A percentile compares a stretch with the other conserved stretches of the same genome.
phyloP scores from a whole-genome alignment of 2,888 invertebrate genomes.

The Electrophaes corylata region DNA sequence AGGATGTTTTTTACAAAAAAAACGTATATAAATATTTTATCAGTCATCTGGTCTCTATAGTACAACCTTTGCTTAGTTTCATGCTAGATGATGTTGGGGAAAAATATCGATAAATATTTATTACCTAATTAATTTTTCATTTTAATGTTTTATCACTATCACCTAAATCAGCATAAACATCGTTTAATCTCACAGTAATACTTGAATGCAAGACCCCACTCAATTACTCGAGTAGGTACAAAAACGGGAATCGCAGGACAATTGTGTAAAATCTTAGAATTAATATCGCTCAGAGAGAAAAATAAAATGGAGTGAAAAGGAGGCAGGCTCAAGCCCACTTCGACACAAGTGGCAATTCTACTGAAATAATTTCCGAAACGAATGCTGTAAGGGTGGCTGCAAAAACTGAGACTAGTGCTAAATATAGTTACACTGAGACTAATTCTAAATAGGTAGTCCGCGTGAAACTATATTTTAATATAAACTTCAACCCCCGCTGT shows the following conservation, averaged over 20 bases:
- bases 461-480: no score
- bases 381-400: slow-evolving; percentile 50
- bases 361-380: slow-evolving; percentile 67
- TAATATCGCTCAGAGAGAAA: slow-evolving; percentile 38
- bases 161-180: not conserved
- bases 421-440: no score
- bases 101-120: no score
- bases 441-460: no score
- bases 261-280: slow-evolving; percentile 41
- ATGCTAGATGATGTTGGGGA: no score
- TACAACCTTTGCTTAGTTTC: no score
- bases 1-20: no score
- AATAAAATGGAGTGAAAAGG: slow-evolving; percentile 41
- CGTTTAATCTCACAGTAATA: slow-evolving; percentile 31
- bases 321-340: slow-evolving; percentile 50
- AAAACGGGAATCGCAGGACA: slow-evolving; percentile 31
- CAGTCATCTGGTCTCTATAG: no score
- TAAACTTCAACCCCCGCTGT: no score
- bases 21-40: no score
- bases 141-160: not conserved
- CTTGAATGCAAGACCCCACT: slow-evolving; percentile 37
- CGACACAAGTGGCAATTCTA: slow-evolving; percentile 63
- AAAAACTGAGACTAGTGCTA: slow-evolving; percentile 36
- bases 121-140: not conserved
- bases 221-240: slow-evolving; percentile 35